Evolutionary conservation across 2,797 vertebrate genomes (phyloP).

Genomic region (Cottoperca gobio): DNA sequence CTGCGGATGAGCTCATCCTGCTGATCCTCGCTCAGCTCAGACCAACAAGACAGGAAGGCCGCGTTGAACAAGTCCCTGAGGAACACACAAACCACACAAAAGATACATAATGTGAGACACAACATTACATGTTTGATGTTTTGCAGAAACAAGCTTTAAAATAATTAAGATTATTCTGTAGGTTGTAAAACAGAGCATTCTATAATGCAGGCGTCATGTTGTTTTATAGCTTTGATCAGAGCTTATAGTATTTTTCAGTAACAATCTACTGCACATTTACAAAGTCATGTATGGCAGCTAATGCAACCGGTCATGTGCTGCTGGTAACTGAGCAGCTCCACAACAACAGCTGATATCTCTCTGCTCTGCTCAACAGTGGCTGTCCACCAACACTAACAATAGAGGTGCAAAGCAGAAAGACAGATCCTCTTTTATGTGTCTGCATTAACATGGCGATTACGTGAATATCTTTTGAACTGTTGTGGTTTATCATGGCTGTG

Average conservation of each 20-base stretch:
- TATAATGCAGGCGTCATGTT: not conserved
- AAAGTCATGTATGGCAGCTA: slow-evolving; percentile 21
- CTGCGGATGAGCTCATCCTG: slow-evolving; percentile 98
- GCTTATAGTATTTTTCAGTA: not conserved
- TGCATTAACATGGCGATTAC: not conserved
- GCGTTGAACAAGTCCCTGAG: slow-evolving; percentile 97
- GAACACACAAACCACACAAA: slow-evolving; percentile 3
- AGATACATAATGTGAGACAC: not conserved
- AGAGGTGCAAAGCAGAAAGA: not conserved
- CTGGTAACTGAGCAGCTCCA: slow-evolving; percentile 11
- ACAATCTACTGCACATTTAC: slow-evolving; percentile 25
- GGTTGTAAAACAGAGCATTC: not conserved
- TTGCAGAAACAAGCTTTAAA: not conserved
- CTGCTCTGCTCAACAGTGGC: slow-evolving; percentile 4
- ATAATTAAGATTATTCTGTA: not conserved
- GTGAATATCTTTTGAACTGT: slow-evolving; percentile 1
- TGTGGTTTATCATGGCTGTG: not conserved
- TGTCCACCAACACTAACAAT: not conserved
- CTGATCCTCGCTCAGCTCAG: slow-evolving; percentile 97
- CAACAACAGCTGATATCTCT: slow-evolving; percentile 27
- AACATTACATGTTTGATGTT: not conserved
- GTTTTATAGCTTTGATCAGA: slow-evolving; percentile 1
- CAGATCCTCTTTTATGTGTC: slow-evolving; percentile 1
- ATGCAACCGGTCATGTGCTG: not conserved
- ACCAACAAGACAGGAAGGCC: slow-evolving; percentile 99